phyloP scores from a whole-genome alignment of 1,140 invertebrate species.

The Arctopsyche grandis region DNA sequence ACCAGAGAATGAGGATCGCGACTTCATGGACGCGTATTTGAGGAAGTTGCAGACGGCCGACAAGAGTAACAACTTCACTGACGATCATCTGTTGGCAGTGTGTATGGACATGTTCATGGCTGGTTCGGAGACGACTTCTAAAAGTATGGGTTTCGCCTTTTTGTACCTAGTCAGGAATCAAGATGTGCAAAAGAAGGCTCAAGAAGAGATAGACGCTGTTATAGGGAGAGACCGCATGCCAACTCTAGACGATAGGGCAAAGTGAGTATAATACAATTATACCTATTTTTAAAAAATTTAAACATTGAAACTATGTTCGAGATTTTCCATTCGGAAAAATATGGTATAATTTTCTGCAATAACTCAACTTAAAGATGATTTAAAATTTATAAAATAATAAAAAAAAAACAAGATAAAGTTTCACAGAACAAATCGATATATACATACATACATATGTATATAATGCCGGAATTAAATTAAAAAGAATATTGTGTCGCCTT shows the following conservation, averaged over 20 bases:
- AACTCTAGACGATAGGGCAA: conserved; percentile 74
- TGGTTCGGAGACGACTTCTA: conserved; percentile 84
- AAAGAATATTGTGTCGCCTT: too few relatives aligned
- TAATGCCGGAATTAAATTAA: too few relatives aligned
- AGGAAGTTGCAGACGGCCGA: conserved; percentile 70
- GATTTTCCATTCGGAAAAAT: neutral
- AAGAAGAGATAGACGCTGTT: conserved; percentile 81
- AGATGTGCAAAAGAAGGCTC: conserved; percentile 81
- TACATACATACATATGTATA: too few relatives aligned
- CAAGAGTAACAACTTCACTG: conserved; percentile 62
- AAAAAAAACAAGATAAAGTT: too few relatives aligned
- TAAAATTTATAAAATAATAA: too few relatives aligned
- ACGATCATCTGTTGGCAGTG: conserved; percentile 76
- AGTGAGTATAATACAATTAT: conserved; percentile 64
- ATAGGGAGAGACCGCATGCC: conserved; percentile 76
- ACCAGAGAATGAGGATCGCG: conserved; percentile 71
- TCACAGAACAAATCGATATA: too few relatives aligned
- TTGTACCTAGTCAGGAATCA: conserved; percentile 80
- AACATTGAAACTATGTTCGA: conserved; percentile 1
- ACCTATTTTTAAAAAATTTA: conserved; percentile 14
- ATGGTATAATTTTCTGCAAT: neutral
- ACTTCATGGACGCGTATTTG: conserved; percentile 89
- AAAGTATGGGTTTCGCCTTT: conserved; percentile 80
- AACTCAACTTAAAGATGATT: neutral
- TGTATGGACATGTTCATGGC: conserved; percentile 86